phyloP scores from a whole-genome alignment of 2,888 invertebrate species.

The Halictus ligatus region DNA sequence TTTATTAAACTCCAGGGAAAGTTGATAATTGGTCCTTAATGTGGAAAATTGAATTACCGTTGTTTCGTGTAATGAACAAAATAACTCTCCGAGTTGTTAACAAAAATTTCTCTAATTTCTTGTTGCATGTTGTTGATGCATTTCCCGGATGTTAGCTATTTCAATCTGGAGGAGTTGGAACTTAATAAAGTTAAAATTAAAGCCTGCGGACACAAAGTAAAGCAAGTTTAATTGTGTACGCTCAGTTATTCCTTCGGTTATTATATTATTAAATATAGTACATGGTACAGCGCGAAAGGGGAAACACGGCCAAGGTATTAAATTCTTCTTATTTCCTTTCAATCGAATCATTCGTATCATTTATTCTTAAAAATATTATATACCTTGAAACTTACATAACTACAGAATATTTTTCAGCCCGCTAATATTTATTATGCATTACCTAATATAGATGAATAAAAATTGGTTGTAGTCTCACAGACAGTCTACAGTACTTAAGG shows the following conservation, averaged over 20 bases:
- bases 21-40: neutral
- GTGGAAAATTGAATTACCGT: neutral
- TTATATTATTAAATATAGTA: neutral
- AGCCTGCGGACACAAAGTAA: neutral
- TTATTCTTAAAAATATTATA: neutral
- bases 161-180: neutral
- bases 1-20: neutral
- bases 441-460: neutral
- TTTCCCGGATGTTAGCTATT: neutral
- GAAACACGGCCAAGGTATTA: neutral
- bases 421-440: neutral
- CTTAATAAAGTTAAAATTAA: slow-evolving; percentile 22
- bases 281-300: neutral
- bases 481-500: neutral
- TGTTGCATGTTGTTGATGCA: neutral
- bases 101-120: neutral
- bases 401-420: neutral
- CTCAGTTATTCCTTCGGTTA: neutral
- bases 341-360: neutral
- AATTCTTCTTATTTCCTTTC: neutral
- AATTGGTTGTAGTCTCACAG: neutral
- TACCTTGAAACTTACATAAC: neutral
- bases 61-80: neutral
- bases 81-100: neutral
- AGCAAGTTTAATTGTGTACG: neutral